Conservation (phyloP, 2,113 vertebrate genomes). For the Rhinolophus ferrumequinum region DNA sequence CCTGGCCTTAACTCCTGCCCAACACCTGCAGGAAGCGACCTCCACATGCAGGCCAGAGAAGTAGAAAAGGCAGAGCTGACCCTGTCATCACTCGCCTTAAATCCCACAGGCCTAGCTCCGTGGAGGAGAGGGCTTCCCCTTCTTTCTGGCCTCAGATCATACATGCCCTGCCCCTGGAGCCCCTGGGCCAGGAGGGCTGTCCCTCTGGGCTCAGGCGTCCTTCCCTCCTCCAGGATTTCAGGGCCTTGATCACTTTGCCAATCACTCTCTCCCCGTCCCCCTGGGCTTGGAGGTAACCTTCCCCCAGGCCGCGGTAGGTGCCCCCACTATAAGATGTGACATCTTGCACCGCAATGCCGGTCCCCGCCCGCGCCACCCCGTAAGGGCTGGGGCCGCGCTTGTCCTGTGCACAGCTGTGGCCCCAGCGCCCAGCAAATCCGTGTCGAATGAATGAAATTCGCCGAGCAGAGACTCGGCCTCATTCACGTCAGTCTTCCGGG, state of each 20-base stretch:
- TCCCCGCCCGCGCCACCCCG: rapidly evolving
- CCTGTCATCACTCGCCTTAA: not conserved
- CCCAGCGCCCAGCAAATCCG: not conserved
- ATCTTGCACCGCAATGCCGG: not conserved
- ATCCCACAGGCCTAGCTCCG: not conserved
- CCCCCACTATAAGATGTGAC: not conserved
- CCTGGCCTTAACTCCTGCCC: not conserved
- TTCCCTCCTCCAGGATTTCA: not conserved
- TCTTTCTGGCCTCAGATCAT: not conserved
- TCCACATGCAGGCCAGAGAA: not conserved
- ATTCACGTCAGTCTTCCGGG: not conserved
- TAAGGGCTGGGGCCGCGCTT: not conserved
- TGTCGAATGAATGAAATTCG: conserved; percentile 62
- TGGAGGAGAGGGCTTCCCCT: not conserved
- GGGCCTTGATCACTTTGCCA: not conserved
- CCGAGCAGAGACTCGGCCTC: not conserved
- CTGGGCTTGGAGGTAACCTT: conserved; percentile 27
- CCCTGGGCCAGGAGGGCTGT: rapidly evolving
- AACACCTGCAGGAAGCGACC: not conserved
- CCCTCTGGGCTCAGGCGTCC: not conserved
- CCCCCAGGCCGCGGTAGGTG: not conserved
- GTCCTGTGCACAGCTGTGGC: not conserved
- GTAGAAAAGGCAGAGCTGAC: not conserved
- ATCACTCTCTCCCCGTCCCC: no score
- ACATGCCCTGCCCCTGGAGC: not conserved